Base-by-base conservation (phyloP, 2,797 vertebrate genomes). In the Danio aesculapii region DNA sequence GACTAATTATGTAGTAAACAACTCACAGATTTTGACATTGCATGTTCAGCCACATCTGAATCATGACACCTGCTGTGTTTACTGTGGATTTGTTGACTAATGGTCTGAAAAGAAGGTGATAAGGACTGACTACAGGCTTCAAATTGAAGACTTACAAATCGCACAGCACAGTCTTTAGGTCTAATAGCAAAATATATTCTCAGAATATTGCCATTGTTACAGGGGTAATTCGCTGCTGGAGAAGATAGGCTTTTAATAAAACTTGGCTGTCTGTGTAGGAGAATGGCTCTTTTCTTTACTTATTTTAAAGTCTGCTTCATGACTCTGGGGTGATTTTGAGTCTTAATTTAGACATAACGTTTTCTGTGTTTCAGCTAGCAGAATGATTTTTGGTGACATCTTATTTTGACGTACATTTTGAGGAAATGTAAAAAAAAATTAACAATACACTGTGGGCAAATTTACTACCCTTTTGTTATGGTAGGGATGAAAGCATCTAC, bases 31-130 rank as follows among this genome's bases (percentile, higher is more conserved):
- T 70, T 14, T 55, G 30, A 17, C 50, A 70, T 55, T 43, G 13
- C 50, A 43, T 55, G 68, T 69, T 52, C 13, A 69, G 8, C 10
- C 50, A 17, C 50, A 70, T 70, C 67, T 69, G 14, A 69, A 39
- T 69, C 30, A 17, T 17, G 30, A n/a, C 68, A 55, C 50, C 10
- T 70, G 68, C 30, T 43, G 30, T 70, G 68, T 70, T 70, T 70
- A 12, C 30, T 2, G 30, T 41, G 16, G 30, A 17, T 70, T 55
- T 55, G 30, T 43, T 41, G 68, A 55, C 16, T 70, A 70, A 55
- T 70, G 30, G 49, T n/a, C 49, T 53, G 30, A 41, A 52, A 70
- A 49, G 46, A 49, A 41, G 16, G 49, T 53, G 67, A 53, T 41
- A 8, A 41, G 21, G 39, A 52, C 14, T 39, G 21, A n/a, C 4